These are phyloP conservation scores for Nycticebus coucang DNA, from an alignment of 2,113 vertebrate genomes.

Conservation along the genomic window DNA sequence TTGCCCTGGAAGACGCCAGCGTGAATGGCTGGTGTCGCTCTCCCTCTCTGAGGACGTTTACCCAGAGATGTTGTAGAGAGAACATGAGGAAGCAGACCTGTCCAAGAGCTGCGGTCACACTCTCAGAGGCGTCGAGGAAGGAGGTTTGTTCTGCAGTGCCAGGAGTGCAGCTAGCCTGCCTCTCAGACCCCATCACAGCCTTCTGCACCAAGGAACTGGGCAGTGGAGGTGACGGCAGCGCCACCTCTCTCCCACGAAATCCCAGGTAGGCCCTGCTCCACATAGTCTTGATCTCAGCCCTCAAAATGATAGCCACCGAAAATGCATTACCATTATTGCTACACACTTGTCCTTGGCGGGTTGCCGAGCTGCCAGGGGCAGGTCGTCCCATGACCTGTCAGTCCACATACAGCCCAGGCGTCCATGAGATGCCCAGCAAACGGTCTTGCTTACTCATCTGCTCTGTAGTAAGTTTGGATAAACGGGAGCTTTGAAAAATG, in stretches of 20 bases:
- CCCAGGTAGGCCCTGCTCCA: background rate
- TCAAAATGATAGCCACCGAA: background rate
- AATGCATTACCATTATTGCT: background rate
- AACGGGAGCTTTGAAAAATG: background rate
- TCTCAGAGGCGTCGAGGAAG: background rate
- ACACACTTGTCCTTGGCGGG: background rate
- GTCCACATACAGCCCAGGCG: background rate
- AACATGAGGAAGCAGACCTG: accelerated
- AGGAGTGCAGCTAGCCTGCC: background rate
- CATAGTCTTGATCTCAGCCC: background rate
- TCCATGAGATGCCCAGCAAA: background rate
- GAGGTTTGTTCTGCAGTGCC: background rate
- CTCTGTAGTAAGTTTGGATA: background rate
- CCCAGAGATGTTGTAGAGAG: background rate
- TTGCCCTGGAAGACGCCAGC: background rate
- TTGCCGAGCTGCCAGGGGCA: background rate
- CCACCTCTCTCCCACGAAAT: background rate
- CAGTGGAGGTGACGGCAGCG: accelerated
- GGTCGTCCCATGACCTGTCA: background rate
- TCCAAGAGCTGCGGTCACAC: background rate
- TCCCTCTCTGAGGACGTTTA: background rate
- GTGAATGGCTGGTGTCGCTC: background rate
- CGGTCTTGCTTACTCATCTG: background rate
- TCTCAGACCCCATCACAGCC: background rate
- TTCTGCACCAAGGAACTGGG: background rate